Conservation (phyloP, 92 coral and sea anemone genomes). For the Heteractis magnifica region DNA sequence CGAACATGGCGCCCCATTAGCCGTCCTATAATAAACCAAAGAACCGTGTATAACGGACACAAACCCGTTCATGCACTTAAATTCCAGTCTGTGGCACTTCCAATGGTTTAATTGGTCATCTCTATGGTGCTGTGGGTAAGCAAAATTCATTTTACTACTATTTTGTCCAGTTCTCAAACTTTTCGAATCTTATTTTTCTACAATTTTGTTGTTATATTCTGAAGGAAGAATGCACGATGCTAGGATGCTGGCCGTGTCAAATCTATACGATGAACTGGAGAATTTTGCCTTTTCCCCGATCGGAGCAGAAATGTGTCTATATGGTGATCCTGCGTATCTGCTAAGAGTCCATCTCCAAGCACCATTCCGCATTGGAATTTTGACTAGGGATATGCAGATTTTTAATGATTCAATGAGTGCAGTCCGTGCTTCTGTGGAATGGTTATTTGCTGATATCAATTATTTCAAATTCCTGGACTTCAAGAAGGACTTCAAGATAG, state of each 20-base stretch:
- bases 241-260: slow-evolving; percentile 45
- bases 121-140: too few relatives aligned
- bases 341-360: slow-evolving; percentile 34
- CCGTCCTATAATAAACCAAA: too few relatives aligned
- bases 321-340: slow-evolving; percentile 53
- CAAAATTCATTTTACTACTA: too few relatives aligned
- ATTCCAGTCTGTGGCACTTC: too few relatives aligned
- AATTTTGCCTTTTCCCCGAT: slow-evolving; percentile 38
- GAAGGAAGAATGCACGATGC: slow-evolving; percentile 59
- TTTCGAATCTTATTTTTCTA: too few relatives aligned
- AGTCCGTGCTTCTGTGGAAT: slow-evolving; percentile 50
- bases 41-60: too few relatives aligned
- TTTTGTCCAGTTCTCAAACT: too few relatives aligned
- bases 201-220: too few relatives aligned
- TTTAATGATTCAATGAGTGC: slow-evolving; percentile 53
- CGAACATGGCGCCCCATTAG: too few relatives aligned
- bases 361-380: slow-evolving; percentile 36
- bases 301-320: slow-evolving; percentile 43
- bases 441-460: slow-evolving; percentile 47
- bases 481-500: slow-evolving; percentile 43
- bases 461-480: too few relatives aligned
- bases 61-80: too few relatives aligned
- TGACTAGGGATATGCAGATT: slow-evolving; percentile 35
- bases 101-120: too few relatives aligned
- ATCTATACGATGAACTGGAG: slow-evolving; percentile 35